phyloP scores from a whole-genome alignment of 2,888 invertebrate genomes.

The Cremastinae sp. region DNA sequence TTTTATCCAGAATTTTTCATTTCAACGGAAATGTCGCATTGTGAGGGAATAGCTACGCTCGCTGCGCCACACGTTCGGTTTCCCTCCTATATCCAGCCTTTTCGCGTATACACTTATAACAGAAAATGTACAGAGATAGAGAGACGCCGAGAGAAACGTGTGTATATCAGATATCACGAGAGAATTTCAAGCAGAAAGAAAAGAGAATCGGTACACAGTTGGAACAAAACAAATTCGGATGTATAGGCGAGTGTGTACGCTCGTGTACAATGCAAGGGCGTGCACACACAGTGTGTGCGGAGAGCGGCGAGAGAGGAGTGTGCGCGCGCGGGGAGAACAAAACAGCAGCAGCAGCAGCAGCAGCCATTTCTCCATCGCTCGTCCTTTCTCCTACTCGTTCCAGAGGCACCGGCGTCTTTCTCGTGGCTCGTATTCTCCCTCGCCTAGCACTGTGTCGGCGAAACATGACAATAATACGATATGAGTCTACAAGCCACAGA shows the following conservation, averaged over 20 bases:
- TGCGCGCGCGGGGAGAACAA: slow-evolving; percentile 58
- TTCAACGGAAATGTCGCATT: slow-evolving; percentile 57
- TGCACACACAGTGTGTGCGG: slow-evolving; percentile 56
- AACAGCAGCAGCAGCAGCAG: slow-evolving; percentile 64
- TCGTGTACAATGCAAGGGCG: slow-evolving; percentile 7
- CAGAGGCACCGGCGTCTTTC: slow-evolving; percentile 36
- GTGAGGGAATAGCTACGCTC: slow-evolving; percentile 42
- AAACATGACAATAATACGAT: slow-evolving; percentile 76
- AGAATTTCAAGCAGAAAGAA: slow-evolving; percentile 50
- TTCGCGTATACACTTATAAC: background rate
- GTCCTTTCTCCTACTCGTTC: slow-evolving; percentile 60
- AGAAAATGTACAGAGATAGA: background rate
- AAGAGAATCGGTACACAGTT: slow-evolving; percentile 47
- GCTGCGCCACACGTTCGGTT: slow-evolving; percentile 17
- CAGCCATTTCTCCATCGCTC: slow-evolving; percentile 66
- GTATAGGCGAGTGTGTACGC: slow-evolving; percentile 26
- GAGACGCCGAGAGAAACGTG: background rate
- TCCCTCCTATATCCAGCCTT: background rate
- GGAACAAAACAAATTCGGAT: slow-evolving; percentile 57
- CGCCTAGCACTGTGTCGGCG: slow-evolving; percentile 67
- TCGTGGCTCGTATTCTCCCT: slow-evolving; percentile 44
- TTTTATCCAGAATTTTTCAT: slow-evolving; percentile 54
- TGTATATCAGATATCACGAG: slow-evolving; percentile 33
- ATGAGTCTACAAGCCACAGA: slow-evolving; percentile 75
- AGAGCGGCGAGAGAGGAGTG: no score